A percentile compares a stretch with the other conserved stretches of the same genome.
Conservation (phyloP, 2,888 invertebrate genomes). For the Nemurella pictetii region DNA sequence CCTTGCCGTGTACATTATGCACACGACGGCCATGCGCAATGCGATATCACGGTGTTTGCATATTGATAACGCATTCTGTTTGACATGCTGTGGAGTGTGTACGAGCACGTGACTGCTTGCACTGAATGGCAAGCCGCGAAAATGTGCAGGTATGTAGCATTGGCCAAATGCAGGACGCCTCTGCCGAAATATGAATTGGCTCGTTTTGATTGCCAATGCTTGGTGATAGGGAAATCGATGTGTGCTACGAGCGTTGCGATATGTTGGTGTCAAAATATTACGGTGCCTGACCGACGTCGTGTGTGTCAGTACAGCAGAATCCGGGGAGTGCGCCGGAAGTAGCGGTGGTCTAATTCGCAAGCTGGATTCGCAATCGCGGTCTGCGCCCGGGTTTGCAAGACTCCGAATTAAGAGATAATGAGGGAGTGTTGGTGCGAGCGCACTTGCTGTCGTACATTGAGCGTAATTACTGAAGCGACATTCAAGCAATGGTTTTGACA, state of each 20-base stretch:
- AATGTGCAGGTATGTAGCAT: neutral
- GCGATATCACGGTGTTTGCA: neutral
- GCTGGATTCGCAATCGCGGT: neutral
- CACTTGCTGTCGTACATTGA: too few relatives aligned
- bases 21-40: too few relatives aligned
- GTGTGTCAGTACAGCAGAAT: too few relatives aligned
- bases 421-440: neutral
- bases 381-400: neutral
- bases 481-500: neutral
- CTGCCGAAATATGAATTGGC: neutral
- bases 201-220: neutral
- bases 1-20: too few relatives aligned
- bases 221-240: neutral
- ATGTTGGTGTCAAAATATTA: neutral
- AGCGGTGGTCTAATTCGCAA: neutral
- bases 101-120: neutral
- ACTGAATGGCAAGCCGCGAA: too few relatives aligned
- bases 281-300: neutral
- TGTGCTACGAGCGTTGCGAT: neutral
- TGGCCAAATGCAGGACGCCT: neutral
- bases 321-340: neutral
- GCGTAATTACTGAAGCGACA: neutral
- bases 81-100: neutral
- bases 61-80: neutral
- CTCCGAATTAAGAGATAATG: neutral